phyloP scores from a whole-genome alignment of 2,113 vertebrate genomes.

The Callipepla californica region DNA sequence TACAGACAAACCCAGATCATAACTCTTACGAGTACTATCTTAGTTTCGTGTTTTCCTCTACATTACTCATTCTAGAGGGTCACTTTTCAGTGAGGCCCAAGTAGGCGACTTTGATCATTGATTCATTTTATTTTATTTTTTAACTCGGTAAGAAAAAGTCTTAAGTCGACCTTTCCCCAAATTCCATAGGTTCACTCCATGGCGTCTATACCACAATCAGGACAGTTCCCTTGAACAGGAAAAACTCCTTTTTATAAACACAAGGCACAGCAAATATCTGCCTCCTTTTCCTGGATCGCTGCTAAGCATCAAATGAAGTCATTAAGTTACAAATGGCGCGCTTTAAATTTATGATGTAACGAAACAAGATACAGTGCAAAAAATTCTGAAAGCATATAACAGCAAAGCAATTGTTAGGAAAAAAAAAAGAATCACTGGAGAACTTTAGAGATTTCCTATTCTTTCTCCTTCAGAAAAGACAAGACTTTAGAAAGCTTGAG shows the following conservation, averaged over 20 bases:
- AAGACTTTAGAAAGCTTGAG: slow-evolving; percentile 77
- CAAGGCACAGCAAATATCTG: neutral
- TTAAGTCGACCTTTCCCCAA: neutral
- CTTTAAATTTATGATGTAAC: slow-evolving; percentile 42
- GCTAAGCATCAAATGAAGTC: slow-evolving; percentile 33
- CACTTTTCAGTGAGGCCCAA: neutral
- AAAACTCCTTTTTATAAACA: neutral
- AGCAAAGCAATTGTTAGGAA: slow-evolving; percentile 27
- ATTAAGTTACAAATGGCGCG: neutral
- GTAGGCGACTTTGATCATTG: neutral
- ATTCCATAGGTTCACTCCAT: neutral
- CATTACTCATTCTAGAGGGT: neutral
- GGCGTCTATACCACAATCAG: neutral
- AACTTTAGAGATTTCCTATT: slow-evolving; percentile 69
- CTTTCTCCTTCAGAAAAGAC: slow-evolving; percentile 59
- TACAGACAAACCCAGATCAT: neutral
- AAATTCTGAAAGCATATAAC: slow-evolving; percentile 48
- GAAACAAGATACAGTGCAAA: neutral
- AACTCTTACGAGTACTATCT: neutral
- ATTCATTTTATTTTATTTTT: neutral
- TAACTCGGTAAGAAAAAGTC: neutral
- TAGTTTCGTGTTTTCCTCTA: neutral
- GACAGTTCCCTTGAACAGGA: neutral
- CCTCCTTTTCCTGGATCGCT: neutral
- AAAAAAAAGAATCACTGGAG: slow-evolving; percentile 8